Evolutionary conservation across 2,888 invertebrate species (phyloP).

Genomic region (Gasteruption jaculator): DNA sequence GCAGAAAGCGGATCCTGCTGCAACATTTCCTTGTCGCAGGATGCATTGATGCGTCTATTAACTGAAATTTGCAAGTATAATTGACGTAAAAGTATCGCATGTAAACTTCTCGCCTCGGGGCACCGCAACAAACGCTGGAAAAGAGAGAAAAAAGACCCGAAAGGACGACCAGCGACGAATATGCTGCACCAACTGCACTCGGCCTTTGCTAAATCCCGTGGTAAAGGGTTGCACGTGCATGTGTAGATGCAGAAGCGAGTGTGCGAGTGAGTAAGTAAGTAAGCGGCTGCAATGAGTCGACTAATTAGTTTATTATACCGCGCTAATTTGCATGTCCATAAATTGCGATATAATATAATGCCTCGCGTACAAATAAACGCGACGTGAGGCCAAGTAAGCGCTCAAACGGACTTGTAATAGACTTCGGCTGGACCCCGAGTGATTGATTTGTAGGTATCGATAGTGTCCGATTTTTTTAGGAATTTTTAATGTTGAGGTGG

Average conservation of each 20-base stretch:
- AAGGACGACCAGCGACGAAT: conserved; percentile 6
- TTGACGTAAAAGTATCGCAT: conserved; percentile 27
- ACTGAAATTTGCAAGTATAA: conserved; percentile 45
- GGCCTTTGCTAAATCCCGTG: too few species aligned
- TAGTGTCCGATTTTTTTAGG: too few species aligned
- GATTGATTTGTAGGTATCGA: too few species aligned
- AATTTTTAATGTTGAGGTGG: too few species aligned
- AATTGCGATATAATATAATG: too few species aligned
- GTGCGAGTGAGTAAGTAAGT: conserved; percentile 20
- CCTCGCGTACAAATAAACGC: too few species aligned
- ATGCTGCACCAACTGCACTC: too few species aligned
- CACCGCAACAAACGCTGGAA: too few species aligned
- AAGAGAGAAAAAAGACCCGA: background rate
- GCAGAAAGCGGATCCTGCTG: too few species aligned
- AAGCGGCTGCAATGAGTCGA: conserved; percentile 34
- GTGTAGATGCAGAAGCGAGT: conserved; percentile 2
- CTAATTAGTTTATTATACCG: conserved; percentile 44
- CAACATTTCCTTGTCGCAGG: conserved; percentile 39
- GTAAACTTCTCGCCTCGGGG: background rate
- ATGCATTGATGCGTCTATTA: conserved; percentile 44
- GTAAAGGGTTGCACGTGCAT: conserved; percentile 10
- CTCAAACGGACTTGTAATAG: too few species aligned
- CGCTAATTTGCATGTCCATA: conserved; percentile 39
- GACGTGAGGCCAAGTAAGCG: too few species aligned
- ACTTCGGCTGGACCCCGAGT: too few species aligned